phyloP scores from a whole-genome alignment of 2,797 vertebrate species.

The Ibycter americanus region DNA sequence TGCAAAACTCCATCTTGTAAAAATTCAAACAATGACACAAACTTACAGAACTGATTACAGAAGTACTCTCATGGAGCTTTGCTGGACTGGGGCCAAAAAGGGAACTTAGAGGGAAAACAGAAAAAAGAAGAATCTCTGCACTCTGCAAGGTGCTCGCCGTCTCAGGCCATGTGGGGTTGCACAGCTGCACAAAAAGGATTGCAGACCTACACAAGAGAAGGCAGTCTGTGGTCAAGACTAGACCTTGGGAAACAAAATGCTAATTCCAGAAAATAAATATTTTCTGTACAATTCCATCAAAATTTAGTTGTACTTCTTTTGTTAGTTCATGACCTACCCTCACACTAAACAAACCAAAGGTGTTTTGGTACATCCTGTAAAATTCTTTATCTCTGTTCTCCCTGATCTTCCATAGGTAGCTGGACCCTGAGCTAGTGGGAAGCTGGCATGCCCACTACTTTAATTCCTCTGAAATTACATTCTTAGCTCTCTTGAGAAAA shows the following conservation, averaged over 20 bases:
- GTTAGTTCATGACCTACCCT: background rate
- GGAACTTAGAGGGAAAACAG: background rate
- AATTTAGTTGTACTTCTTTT: background rate
- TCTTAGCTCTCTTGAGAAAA: background rate
- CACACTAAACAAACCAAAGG: background rate
- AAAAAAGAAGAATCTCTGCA: background rate
- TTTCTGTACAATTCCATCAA: background rate
- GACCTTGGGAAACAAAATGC: background rate
- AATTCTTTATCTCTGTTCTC: background rate
- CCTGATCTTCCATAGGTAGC: background rate
- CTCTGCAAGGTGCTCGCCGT: background rate
- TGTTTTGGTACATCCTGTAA: background rate
- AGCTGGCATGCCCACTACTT: background rate
- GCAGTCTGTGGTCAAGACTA: background rate
- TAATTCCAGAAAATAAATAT: background rate
- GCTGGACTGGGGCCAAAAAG: background rate
- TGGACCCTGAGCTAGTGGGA: background rate
- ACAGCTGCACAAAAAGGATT: fast-evolving
- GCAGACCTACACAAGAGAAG: background rate
- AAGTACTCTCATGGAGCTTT: background rate
- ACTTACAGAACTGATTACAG: background rate
- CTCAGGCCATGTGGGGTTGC: background rate
- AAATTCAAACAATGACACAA: background rate
- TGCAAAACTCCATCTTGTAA: background rate
- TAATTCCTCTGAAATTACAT: background rate